phyloP scores from a whole-genome alignment of 2,888 invertebrate species.

The Ormyrus nitidulus region DNA sequence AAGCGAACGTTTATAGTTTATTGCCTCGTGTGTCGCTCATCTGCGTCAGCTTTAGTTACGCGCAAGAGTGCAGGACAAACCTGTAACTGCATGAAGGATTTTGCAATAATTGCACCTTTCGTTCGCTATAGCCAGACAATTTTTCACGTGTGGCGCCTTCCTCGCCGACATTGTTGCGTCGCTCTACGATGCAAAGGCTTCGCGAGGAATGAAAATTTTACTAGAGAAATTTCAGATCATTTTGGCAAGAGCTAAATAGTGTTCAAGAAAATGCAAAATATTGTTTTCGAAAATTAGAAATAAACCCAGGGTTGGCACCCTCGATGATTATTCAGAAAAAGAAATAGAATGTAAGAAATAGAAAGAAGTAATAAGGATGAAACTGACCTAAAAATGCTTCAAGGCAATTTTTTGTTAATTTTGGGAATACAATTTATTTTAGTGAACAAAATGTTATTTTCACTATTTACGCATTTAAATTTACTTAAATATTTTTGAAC shows the following conservation, averaged over 20 bases:
- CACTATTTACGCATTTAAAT: no score
- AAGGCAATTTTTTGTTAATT: background rate
- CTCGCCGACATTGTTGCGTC: background rate
- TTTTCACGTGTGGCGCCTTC: background rate
- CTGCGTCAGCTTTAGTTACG: constrained; percentile 2
- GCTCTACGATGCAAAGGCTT: background rate
- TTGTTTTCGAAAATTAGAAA: constrained; percentile 59
- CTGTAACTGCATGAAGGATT: background rate
- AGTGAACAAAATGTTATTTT: no score
- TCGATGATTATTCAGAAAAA: constrained; percentile 57
- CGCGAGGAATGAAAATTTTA: background rate
- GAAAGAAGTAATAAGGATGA: background rate
- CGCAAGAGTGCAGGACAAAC: background rate
- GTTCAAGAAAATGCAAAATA: constrained; percentile 14
- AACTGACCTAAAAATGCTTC: background rate
- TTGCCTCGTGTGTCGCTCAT: constrained; percentile 32
- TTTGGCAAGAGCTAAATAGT: constrained; percentile 2
- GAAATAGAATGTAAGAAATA: background rate
- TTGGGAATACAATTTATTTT: no score
- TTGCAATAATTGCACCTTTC: constrained; percentile 22
- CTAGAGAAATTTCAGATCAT: constrained; percentile 1
- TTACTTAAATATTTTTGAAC: no score
- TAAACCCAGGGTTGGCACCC: constrained; percentile 61
- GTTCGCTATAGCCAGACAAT: background rate
- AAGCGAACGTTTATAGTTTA: constrained; percentile 49